Percentiles rank a stretch among this genome's conserved stretches.
Conservation (phyloP, 1,140 invertebrate species). For the Nylanderia fulva region DNA sequence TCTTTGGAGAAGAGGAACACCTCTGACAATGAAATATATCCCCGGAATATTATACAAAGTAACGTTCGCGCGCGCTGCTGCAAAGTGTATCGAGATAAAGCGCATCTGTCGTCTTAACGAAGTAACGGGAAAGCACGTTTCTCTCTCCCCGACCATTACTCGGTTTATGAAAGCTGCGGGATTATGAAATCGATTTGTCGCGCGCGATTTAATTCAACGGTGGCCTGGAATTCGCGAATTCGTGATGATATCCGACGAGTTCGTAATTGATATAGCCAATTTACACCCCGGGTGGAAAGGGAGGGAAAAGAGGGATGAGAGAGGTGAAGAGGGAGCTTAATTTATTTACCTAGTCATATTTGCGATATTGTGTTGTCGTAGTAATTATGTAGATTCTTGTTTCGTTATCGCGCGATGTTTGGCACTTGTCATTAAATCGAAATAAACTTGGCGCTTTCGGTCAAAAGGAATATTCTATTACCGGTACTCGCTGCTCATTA, state of each 20-base stretch:
- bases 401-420: conserved; percentile 24
- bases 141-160: background rate
- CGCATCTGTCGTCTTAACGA: conserved; percentile 18
- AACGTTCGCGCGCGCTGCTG: conserved; percentile 1
- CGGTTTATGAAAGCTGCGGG: background rate
- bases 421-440: conserved; percentile 5
- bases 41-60: conserved; percentile 18
- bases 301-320: background rate
- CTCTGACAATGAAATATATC: conserved; percentile 27
- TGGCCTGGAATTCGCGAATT: conserved; percentile 14
- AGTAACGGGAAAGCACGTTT: conserved; percentile 15
- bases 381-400: conserved; percentile 51
- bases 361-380: conserved; percentile 32
- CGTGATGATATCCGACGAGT: background rate
- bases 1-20: background rate
- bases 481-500: conserved; percentile 36
- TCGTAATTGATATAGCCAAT: conserved; percentile 50
- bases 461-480: conserved; percentile 58
- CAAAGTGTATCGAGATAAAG: conserved; percentile 6
- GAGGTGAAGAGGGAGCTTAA: background rate
- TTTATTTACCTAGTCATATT: conserved; percentile 49
- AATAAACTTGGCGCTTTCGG: conserved; percentile 42
- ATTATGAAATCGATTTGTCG: conserved; percentile 21
- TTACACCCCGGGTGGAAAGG: background rate
- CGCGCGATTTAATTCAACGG: conserved; percentile 41